Conservation (phyloP, 2,797 vertebrate species). For the Nyctibius grandis region DNA sequence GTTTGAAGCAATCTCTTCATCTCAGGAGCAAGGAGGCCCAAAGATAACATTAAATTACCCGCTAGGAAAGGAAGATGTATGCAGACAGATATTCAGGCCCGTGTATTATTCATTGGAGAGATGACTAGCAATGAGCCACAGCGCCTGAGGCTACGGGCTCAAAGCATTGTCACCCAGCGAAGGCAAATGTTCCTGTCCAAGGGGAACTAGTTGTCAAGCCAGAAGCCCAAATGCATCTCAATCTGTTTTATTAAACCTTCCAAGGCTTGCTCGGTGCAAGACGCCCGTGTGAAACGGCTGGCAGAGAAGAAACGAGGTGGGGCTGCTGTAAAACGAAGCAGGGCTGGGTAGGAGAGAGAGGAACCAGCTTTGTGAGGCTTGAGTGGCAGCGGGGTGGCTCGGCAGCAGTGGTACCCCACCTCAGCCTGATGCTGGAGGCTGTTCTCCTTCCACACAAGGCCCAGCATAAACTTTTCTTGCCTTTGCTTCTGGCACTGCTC, state of each 20-base stretch:
- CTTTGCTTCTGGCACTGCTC: conserved; percentile 1
- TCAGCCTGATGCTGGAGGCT: neutral
- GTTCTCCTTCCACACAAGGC: neutral
- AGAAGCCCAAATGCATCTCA: neutral
- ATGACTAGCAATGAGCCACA: conserved; percentile 35
- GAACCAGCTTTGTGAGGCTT: fast-evolving
- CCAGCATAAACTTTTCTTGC: neutral
- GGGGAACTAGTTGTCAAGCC: conserved; percentile 31
- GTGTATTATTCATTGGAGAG: conserved; percentile 31
- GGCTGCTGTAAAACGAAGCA: neutral
- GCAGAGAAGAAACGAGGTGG: neutral
- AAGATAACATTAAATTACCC: conserved; percentile 68
- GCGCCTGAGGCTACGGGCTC: conserved; percentile 10
- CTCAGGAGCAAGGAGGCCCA: conserved; percentile 66
- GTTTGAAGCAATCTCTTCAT: conserved; percentile 75
- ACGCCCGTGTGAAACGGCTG: fast-evolving
- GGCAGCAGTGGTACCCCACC: neutral
- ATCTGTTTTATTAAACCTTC: conserved; percentile 12
- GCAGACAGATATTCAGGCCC: conserved; percentile 24
- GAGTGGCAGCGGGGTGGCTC: neutral
- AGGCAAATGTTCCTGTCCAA: conserved; percentile 4
- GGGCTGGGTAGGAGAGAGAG: neutral
- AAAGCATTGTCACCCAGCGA: conserved; percentile 31
- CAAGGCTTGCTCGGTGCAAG: neutral
- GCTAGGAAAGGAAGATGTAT: conserved; percentile 57